Evolutionary conservation across 2,888 invertebrate genomes (phyloP).

Genomic region (Drosophila tanythrix): DNA sequence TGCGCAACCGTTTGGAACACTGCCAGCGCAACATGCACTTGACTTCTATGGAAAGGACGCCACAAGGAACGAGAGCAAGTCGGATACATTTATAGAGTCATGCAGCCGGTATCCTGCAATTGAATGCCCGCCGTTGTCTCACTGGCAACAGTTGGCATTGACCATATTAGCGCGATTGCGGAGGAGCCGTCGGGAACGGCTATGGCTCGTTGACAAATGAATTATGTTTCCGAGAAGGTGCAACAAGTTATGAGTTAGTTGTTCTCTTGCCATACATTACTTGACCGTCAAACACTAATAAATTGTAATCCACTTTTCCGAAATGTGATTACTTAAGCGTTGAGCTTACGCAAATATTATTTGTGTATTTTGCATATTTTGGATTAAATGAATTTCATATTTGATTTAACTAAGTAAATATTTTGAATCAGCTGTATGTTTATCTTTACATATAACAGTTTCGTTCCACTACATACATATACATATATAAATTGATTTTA

Average conservation of each 20-base stretch:
- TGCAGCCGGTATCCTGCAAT: slow-evolving; percentile 75
- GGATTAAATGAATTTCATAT: neutral
- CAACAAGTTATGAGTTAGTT: slow-evolving; percentile 66
- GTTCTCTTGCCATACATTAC: slow-evolving; percentile 11
- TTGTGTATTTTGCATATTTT: neutral
- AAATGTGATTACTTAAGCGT: slow-evolving; percentile 8
- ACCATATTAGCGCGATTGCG: slow-evolving; percentile 66
- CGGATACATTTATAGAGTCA: slow-evolving; percentile 75
- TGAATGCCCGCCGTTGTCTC: slow-evolving; percentile 47
- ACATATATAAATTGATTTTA: neutral
- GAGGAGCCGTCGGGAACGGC: slow-evolving; percentile 5
- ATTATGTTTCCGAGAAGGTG: slow-evolving; percentile 58
- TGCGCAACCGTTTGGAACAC: slow-evolving; percentile 59
- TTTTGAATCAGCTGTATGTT: neutral
- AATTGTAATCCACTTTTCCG: slow-evolving; percentile 17
- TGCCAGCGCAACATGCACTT: slow-evolving; percentile 68
- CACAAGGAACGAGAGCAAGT: slow-evolving; percentile 6
- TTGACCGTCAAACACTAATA: slow-evolving; percentile 8
- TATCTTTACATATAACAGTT: neutral
- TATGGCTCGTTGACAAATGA: slow-evolving; percentile 69
- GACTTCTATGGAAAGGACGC: slow-evolving; percentile 60
- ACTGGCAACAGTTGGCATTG: slow-evolving; percentile 77
- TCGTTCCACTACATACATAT: neutral
- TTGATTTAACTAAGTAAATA: neutral
- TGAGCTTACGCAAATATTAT: neutral